Percentiles rank a stretch among this genome's conserved stretches.
Conservation (phyloP, 2,888 invertebrate species). For the Amiota minor region DNA sequence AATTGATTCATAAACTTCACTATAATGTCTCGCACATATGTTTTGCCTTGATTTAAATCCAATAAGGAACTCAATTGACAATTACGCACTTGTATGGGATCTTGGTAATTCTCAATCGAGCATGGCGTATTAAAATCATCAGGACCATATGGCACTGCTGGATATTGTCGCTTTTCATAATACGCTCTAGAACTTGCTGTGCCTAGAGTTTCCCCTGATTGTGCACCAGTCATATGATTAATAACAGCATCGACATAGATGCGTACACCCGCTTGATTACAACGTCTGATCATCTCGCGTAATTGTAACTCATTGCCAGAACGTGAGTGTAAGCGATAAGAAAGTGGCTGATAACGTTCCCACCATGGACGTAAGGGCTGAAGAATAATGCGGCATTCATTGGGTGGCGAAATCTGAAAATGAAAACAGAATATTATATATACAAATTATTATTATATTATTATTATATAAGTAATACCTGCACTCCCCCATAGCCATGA, state of each 20-base stretch:
- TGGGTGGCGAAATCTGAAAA: conserved; percentile 28
- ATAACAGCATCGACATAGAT: conserved; percentile 26
- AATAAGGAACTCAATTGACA: conserved; percentile 81
- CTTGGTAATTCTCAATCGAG: conserved; percentile 78
- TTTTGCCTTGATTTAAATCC: conserved; percentile 81
- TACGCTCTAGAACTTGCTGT: conserved; percentile 2
- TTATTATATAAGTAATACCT: conserved; percentile 71
- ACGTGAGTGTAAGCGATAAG: conserved; percentile 27
- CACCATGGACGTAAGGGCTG: conserved; percentile 19
- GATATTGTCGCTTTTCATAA: not conserved
- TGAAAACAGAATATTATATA: not conserved
- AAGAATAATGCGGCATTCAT: conserved; percentile 4
- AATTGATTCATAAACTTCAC: conserved; percentile 55
- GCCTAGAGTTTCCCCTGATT: not conserved
- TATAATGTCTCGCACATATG: conserved; percentile 79
- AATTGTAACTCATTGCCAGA: conserved; percentile 25
- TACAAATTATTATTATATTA: not conserved
- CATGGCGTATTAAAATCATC: conserved; percentile 81
- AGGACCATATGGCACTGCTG: conserved; percentile 72
- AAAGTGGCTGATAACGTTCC: conserved; percentile 31
- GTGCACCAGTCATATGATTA: conserved; percentile 22
- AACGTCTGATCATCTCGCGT: conserved; percentile 12
- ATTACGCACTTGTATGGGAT: conserved; percentile 78
- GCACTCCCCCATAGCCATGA: conserved; percentile 81
- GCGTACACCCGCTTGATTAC: conserved; percentile 27